phyloP scores from a whole-genome alignment of 2,888 invertebrate genomes.

The Meandrusa payeni region DNA sequence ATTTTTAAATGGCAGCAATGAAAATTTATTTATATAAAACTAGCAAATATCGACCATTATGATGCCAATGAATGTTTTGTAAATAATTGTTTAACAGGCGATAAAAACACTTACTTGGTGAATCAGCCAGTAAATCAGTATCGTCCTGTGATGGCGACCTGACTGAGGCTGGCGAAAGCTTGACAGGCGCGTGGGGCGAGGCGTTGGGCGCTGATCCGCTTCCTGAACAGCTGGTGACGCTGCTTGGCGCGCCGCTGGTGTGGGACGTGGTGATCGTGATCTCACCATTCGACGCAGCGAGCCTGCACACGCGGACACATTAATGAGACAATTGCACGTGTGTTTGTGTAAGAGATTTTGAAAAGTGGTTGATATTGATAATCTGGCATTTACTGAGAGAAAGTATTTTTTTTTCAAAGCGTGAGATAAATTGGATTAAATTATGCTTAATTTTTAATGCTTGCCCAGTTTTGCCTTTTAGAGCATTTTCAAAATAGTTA shows the following conservation, averaged over 20 bases:
- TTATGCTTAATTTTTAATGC: no score
- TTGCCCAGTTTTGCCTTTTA: background rate
- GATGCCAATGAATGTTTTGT: no score
- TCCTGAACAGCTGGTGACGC: slow-evolving; percentile 73
- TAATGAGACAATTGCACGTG: background rate
- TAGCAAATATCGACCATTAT: no score
- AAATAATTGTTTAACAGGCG: no score
- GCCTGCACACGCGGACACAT: slow-evolving; percentile 64
- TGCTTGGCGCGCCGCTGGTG: slow-evolving; percentile 61
- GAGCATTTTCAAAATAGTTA: slow-evolving; percentile 4
- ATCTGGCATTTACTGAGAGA: background rate
- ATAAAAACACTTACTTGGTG: slow-evolving; percentile 88
- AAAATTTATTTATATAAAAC: no score
- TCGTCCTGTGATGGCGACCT: slow-evolving; percentile 84
- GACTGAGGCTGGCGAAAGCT: slow-evolving; percentile 83
- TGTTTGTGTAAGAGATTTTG: background rate
- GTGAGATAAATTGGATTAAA: no score
- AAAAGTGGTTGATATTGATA: slow-evolving; percentile 9
- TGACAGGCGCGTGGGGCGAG: slow-evolving; percentile 79
- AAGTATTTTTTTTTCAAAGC: slow-evolving; percentile 5
- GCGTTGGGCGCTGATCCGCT: slow-evolving; percentile 69
- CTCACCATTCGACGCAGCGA: slow-evolving; percentile 89
- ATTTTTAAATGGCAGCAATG: no score
- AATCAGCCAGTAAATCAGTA: slow-evolving; percentile 88
- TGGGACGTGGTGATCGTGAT: slow-evolving; percentile 91